Evolutionary conservation across 2,888 invertebrate species (phyloP), one percentile per base, ranked within the genome.

Genomic region (Brachyopa scutellaris): DNA sequence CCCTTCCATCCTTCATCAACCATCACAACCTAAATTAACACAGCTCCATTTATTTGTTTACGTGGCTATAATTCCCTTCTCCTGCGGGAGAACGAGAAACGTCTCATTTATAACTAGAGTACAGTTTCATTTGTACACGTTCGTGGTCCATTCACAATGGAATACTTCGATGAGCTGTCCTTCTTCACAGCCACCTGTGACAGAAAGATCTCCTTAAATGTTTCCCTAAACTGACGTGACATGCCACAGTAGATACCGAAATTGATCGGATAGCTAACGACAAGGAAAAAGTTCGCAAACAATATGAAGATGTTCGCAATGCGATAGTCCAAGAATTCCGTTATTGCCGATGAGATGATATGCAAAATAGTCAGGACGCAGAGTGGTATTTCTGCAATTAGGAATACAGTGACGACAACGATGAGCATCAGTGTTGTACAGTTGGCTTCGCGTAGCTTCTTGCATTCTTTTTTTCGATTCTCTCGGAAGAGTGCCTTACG

Each of bases 171-270:
- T 0, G 95, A 95, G 1, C 93, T 93, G 85, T 94, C 94, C 86
- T 93, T 93, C 85, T 93, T 92, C 85, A 93, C 93, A 2, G 93
- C 92, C 11, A 87, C 79, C 2, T 87, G 86, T 0, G 88, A 87
- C 42, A 96, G 93, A 88, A 98, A 97, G 11, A 90, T 90, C 87
- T 95, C 95, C 87, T 96, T 96, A 89, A 98, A 98, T 0, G 98
- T 98, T 89, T 97, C 97, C 57, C 98, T 92, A 90, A 98, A 98
- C 89, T 97, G 97, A 29, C 97, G 92, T 29, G 97, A 97, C 98
- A 98, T 99, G 17, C 97, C 97, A 89, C 97, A 98, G 88, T 98
- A 98, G 85, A 98, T 97, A 77, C 97, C 97, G 87, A 98, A 98
- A 90, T 98, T 97, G 72, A 97, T 95, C 8, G 97, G 97, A 90